phyloP scores from a whole-genome alignment of 2,888 invertebrate species.

The Agrypnus murinus region DNA sequence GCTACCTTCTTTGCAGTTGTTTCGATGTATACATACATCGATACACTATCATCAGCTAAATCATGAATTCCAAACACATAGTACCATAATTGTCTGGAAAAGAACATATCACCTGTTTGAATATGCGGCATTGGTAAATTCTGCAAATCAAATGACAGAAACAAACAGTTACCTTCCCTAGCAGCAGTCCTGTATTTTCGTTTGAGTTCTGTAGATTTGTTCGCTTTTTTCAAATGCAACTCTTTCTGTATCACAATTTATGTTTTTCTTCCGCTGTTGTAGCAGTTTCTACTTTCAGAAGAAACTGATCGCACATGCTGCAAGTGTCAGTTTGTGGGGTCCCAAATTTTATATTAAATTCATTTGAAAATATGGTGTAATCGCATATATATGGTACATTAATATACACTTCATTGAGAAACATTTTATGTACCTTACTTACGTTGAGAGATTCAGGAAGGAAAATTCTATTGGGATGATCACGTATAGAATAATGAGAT shows the following conservation, averaged over 20 bases:
- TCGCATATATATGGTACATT: no score
- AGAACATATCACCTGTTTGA: neutral
- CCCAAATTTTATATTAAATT: conserved; percentile 24
- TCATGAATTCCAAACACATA: conserved; percentile 2
- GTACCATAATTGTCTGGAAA: conserved; percentile 17
- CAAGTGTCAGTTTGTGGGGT: conserved; percentile 8
- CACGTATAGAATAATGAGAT: no score
- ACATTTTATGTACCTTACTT: no score
- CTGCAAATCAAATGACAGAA: conserved; percentile 3
- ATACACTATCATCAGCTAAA: neutral
- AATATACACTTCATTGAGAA: no score
- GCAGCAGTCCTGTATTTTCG: neutral
- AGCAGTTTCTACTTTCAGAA: no score
- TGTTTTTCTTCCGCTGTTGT: no score
- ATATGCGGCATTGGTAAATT: conserved; percentile 5
- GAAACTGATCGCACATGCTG: neutral
- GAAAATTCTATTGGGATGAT: no score
- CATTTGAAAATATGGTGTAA: conserved; percentile 16
- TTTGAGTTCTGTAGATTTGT: neutral
- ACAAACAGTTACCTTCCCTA: neutral
- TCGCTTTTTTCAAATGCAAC: neutral
- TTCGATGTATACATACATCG: neutral
- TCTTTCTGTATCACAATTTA: no score
- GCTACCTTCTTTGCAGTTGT: neutral
- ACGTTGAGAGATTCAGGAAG: no score